Evolutionary conservation across 2,888 invertebrate genomes (phyloP).

Genomic region (Sepiola atlantica): DNA sequence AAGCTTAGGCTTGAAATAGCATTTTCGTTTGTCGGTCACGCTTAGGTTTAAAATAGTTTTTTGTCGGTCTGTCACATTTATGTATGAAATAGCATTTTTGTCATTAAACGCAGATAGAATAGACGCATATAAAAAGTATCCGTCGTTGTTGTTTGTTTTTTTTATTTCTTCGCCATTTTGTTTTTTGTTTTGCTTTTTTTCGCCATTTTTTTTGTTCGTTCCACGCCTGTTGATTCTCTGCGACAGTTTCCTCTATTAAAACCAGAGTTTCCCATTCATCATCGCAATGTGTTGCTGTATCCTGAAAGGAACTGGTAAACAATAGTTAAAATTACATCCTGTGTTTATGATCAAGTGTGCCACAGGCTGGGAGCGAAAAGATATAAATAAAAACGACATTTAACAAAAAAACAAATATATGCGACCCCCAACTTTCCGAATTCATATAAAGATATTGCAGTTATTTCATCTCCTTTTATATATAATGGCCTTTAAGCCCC

Average conservation of each 20-base stretch:
- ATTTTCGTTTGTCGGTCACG: too few relatives aligned
- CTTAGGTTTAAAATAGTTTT: too few relatives aligned
- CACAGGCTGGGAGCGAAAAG: not conserved
- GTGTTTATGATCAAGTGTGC: not conserved
- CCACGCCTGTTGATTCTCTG: not conserved
- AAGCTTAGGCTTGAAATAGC: too few relatives aligned
- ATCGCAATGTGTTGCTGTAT: not conserved
- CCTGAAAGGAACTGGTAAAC: not conserved
- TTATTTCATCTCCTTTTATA: too few relatives aligned
- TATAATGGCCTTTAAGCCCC: too few relatives aligned
- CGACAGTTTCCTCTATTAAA: not conserved
- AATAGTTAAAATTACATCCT: not conserved
- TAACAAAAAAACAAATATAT: not conserved
- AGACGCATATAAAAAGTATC: too few relatives aligned
- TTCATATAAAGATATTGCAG: too few relatives aligned
- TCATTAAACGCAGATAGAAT: too few relatives aligned
- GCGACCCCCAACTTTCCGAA: too few relatives aligned
- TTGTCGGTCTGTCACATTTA: too few relatives aligned
- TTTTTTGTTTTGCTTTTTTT: not conserved
- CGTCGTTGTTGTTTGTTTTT: too few relatives aligned
- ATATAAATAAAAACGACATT: not conserved
- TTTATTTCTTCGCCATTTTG: not conserved
- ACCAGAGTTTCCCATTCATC: not conserved
- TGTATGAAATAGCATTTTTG: too few relatives aligned
- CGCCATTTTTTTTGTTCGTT: not conserved